phyloP scores from a whole-genome alignment of 2,888 invertebrate genomes.

The Himalopsyche kuldschensis region DNA sequence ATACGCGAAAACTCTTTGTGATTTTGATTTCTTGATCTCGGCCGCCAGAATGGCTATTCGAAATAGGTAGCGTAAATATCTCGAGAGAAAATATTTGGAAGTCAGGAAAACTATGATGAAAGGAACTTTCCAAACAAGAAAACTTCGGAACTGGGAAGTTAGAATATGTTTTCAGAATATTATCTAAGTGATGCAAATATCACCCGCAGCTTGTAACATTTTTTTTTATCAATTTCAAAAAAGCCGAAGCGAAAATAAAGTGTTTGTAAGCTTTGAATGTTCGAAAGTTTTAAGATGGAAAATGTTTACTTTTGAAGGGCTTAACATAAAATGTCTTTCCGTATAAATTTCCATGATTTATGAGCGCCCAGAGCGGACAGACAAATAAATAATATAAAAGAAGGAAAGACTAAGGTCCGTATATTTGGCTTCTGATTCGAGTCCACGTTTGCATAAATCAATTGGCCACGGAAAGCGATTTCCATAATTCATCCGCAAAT shows the following conservation, averaged over 20 bases:
- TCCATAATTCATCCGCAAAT: not conserved
- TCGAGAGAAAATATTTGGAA: no score
- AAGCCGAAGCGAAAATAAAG: not conserved
- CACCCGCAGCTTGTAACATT: not conserved
- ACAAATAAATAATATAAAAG: not conserved
- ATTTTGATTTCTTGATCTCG: no score
- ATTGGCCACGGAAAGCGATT: not conserved
- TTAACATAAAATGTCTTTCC: not conserved
- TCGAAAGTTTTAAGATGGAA: not conserved
- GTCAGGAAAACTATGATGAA: no score
- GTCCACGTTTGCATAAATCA: not conserved
- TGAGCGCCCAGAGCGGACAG: not conserved
- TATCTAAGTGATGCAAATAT: not conserved
- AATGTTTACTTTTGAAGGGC: not conserved
- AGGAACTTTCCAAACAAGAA: not conserved
- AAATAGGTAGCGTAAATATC: no score
- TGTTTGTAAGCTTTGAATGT: not conserved
- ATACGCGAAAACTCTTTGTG: no score
- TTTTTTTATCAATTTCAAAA: not conserved
- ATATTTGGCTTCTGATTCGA: not conserved
- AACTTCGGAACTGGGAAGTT: not conserved
- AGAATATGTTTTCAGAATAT: not conserved
- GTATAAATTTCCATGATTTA: slow-evolving; percentile 1
- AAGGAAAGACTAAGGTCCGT: not conserved
- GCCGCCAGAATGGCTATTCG: no score